A percentile compares a stretch with the other conserved stretches of the same genome.
phyloP scores from a whole-genome alignment of 2,113 vertebrate genomes.

The Sinocyclocheilus grahami region DNA sequence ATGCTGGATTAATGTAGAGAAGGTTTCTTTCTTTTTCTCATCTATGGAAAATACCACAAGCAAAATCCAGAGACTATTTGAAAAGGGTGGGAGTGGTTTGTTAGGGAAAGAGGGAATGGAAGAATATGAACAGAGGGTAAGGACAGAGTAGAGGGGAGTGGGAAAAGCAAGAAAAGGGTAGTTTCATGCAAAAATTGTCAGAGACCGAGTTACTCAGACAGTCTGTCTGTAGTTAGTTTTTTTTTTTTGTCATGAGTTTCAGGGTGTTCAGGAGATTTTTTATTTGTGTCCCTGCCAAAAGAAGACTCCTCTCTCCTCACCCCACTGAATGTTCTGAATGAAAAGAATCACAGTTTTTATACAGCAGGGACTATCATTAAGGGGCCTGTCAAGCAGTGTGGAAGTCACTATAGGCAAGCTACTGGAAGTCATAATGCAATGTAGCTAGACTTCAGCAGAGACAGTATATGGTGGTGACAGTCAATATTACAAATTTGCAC shows the following conservation, averaged over 20 bases:
- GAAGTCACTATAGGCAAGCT: background rate
- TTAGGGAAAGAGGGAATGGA: conserved; percentile 27
- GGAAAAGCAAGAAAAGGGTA: conserved; percentile 5
- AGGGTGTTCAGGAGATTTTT: background rate
- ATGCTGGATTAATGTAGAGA: conserved; percentile 49
- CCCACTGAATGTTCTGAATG: background rate
- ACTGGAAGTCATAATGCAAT: background rate
- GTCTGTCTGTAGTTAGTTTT: conserved; percentile 37
- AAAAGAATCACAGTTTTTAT: background rate
- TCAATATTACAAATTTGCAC: background rate
- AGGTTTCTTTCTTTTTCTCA: conserved; percentile 49
- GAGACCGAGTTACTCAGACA: conserved; percentile 42
- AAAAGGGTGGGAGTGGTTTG: conserved; percentile 44
- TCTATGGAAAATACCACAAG: conserved; percentile 66
- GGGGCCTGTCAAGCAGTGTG: background rate
- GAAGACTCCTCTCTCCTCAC: background rate
- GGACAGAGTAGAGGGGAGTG: background rate
- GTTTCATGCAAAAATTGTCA: conserved; percentile 1
- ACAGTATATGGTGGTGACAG: background rate
- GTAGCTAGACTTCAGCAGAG: background rate
- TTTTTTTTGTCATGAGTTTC: conserved; percentile 55
- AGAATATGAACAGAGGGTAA: background rate
- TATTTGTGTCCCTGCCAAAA: background rate
- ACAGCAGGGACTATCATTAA: background rate
- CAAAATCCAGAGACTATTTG: conserved; percentile 48